Base-by-base conservation (phyloP, 2,113 vertebrate genomes). In the Mystacornis crossleyi region DNA sequence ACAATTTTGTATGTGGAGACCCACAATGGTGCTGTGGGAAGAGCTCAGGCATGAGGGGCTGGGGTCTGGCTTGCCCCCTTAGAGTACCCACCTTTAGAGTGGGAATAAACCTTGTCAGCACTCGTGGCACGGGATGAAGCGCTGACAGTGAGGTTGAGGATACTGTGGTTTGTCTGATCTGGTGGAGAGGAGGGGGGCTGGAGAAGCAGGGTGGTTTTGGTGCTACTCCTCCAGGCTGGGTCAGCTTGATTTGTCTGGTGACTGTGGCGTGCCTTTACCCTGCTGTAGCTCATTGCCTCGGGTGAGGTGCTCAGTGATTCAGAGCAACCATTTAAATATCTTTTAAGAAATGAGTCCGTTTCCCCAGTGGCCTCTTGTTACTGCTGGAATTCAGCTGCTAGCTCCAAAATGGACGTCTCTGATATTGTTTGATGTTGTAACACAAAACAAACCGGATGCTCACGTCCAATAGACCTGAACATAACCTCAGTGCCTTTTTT, bases 41-140 rank as follows among this genome's bases (percentile, higher is more conserved):
- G 33, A 42, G 42, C 51, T 54, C 0, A 0, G 29, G 16, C 0
- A 1, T 0, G 1, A 42, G 26, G 25, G 31, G 14, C 40, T 2
- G 6, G 18, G 12, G 4, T 42, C 55, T 57, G 61, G 8, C 83
- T 88, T 77, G 12, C 2, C 12, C 31, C 20, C 20, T 77, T 60
- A 45, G 36, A 34, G 69, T 17, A 25, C 6, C 24, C 4, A 3
- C n/a, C 0, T 0, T 29, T 48, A 45, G 36, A 29, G 34, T 17
- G 33, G 71, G 54, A 82, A 65, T 57, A 61, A 77, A 42, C 25
- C 23, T 40, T 8, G 2, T 19, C 38, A 40, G 34, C 0, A 2
- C 20, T 53, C 3, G 14, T 2, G 10, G 47, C 57, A 43, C 0
- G 0, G 19, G 31, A 18, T 3, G 4, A 51, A 66, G 33, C 0